phyloP scores from a whole-genome alignment of 2,797 vertebrate species.

The Gadopsis bispinosus region DNA sequence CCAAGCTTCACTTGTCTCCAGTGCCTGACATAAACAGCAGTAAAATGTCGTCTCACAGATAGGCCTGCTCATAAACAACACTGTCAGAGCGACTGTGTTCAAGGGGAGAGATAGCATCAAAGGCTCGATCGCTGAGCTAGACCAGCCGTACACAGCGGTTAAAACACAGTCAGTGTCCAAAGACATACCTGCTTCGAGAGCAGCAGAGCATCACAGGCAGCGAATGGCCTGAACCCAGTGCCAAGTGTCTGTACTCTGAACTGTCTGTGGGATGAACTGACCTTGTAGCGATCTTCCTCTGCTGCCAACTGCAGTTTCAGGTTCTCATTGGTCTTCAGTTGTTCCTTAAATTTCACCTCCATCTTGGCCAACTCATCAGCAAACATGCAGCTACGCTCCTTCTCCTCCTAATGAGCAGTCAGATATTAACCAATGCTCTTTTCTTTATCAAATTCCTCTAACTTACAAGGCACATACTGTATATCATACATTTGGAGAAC shows the following conservation, averaged over 20 bases:
- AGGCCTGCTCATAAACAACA: conserved; percentile 81
- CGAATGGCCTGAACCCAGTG: conserved; percentile 7
- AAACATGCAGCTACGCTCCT: conserved; percentile 91
- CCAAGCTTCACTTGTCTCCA: conserved; percentile 72
- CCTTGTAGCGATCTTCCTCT: conserved; percentile 93
- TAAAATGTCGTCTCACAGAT: conserved; percentile 82
- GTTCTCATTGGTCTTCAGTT: conserved; percentile 91
- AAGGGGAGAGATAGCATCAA: conserved; percentile 74
- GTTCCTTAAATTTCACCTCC: conserved; percentile 95
- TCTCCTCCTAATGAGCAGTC: conserved; percentile 89
- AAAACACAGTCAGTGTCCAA: conserved; percentile 45
- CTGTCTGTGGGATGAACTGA: conserved; percentile 71
- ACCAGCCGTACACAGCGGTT: conserved; percentile 69
- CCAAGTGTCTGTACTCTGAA: conserved; percentile 15
- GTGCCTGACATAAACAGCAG: conserved; percentile 84
- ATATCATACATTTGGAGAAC: neutral
- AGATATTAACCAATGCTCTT: conserved; percentile 5
- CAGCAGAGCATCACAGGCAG: conserved; percentile 18
- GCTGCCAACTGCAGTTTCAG: conserved; percentile 91
- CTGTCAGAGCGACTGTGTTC: conserved; percentile 74
- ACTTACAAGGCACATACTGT: neutral
- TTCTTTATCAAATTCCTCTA: neutral
- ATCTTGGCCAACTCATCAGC: conserved; percentile 94
- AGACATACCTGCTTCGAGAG: conserved; percentile 47
- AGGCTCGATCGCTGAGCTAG: conserved; percentile 68